These are phyloP conservation scores for Haliaeetus leucogaster DNA, from an alignment of 2,113 vertebrate genomes.

Conservation along the genomic window DNA sequence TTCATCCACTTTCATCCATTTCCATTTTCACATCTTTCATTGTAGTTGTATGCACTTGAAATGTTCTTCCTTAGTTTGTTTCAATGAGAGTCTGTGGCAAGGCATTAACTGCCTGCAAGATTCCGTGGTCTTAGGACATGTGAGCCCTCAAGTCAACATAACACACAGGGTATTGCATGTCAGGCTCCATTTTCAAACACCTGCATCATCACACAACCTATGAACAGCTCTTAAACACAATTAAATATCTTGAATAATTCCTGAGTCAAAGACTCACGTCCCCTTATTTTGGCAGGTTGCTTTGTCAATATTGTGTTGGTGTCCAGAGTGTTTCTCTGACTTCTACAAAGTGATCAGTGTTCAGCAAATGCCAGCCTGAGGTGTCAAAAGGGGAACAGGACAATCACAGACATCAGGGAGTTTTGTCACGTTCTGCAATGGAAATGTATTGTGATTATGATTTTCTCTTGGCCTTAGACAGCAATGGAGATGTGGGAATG, in stretches of 20 bases:
- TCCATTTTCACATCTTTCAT: background rate
- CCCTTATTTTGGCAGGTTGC: background rate
- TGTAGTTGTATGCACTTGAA: background rate
- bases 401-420: background rate
- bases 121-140: background rate
- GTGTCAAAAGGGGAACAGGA: background rate
- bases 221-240: background rate
- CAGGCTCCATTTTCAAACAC: background rate
- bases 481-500: background rate
- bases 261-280: background rate
- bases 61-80: background rate
- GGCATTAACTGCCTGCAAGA: background rate
- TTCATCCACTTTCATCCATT: background rate
- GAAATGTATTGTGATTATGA: background rate
- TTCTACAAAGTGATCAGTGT: background rate
- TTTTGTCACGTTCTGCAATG: background rate
- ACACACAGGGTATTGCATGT: background rate
- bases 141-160: background rate
- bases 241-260: background rate
- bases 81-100: background rate
- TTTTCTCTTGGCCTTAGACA: background rate
- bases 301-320: background rate
- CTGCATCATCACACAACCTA: background rate
- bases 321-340: background rate
- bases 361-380: background rate